Base-by-base conservation (phyloP, 2,888 invertebrate genomes). In the Mactromeris polynyma region DNA sequence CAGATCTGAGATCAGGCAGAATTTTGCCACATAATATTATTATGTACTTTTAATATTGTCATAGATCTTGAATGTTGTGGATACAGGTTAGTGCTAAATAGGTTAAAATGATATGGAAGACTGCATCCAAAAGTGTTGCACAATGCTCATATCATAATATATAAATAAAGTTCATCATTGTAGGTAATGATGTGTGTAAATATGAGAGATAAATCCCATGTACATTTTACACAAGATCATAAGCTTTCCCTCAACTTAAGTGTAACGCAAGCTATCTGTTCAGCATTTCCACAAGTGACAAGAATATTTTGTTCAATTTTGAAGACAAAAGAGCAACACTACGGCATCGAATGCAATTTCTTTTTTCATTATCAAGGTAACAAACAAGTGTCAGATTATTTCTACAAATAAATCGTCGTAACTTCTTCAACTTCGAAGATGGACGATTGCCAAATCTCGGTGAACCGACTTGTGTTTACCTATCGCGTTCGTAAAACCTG, bases 401-500 rank as follows among this genome's bases (percentile, higher is more conserved):
- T 33, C 73, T 36, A 36, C 33, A 73, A 73, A 73, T 33, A 73
- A 6, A 36, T 36, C n/a, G 9, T 33, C 36, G 73, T 73, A 73
- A 73, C 33, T 73, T 73, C 19, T 64, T 73, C 6, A 73, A 36
- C 73, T 36, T 73, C 33, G 73, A 73, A 73, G 14, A 73, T 73
- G 73, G 73, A 73, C 33, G 73, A 26, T 73, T 73, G 73, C 73
- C 73, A 73, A 73, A 73, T 73, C 73, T 73, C 73, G 33, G 14
- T 33, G 17, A 33, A 31, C 31, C 69, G 11, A 73, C 1, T 36
- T 19, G 33, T 73, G 73, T 73, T 73, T 73, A 73, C 73, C 73
- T 73, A 33, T 36, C 9, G 7, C 26, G 58, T 64, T 46, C 46
- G 58, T 58, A 26, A 58, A 58, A 21, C 58, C 9, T 26, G 26